Evolutionary conservation across 2,797 vertebrate genomes (phyloP).

Genomic region (Phyllotis vaccarum): DNA sequence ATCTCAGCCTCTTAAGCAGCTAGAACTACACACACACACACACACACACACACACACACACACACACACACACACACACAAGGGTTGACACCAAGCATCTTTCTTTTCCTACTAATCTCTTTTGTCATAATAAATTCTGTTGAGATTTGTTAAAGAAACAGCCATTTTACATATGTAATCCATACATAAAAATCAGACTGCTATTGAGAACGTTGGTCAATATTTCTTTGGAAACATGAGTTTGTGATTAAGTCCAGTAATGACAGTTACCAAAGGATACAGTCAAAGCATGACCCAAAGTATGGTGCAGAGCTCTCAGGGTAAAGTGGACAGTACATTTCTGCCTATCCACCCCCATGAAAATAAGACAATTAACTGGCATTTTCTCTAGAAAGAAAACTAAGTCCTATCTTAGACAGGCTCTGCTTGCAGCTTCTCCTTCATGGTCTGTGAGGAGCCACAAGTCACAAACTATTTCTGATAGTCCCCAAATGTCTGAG

Average conservation of each 20-base stretch:
- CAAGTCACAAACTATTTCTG: conserved; percentile 31
- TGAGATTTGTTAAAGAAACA: conserved; percentile 31
- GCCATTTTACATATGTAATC: background rate
- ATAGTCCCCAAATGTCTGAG: background rate
- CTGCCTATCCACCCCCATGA: background rate
- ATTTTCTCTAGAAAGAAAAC: background rate
- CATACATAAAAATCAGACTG: background rate
- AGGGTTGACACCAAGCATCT: background rate
- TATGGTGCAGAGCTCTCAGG: background rate
- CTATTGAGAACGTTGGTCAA: background rate
- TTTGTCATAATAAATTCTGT: conserved; percentile 13
- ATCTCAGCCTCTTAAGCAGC: background rate
- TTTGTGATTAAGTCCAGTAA: background rate
- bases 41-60: accelerated
- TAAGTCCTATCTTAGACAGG: background rate
- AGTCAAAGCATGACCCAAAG: background rate
- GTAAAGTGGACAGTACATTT: background rate
- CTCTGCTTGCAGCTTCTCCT: conserved; percentile 3
- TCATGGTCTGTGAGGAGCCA: background rate
- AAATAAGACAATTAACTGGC: conserved; percentile 20
- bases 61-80: accelerated
- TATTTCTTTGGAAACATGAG: background rate
- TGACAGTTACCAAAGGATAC: background rate
- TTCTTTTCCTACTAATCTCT: background rate
- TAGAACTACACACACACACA: accelerated